Evolutionary conservation across 2,113 vertebrate genomes (phyloP), one percentile per base, ranked within the genome.

Genomic region (Entomyzon cyanotis): DNA sequence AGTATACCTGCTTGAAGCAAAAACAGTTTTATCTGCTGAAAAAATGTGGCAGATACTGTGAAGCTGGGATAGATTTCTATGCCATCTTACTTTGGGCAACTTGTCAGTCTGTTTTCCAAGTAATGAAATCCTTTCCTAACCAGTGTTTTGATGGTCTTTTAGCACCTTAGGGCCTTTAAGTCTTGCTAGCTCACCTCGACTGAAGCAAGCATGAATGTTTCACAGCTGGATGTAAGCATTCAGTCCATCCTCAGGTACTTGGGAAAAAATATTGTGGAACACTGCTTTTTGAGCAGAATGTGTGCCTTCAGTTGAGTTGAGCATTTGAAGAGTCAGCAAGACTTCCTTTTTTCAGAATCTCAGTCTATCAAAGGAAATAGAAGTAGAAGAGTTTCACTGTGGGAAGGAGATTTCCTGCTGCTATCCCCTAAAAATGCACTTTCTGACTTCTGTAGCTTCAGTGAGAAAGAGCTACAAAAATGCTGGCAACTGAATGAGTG

Each of bases 331-430:
- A 94, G 46, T 64, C 46, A 55, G 46, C 5, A 17, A 84, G 78
- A 59, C 47, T 69, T 77, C 47, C 49, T 70, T 93, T 76, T 59
- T 83, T 39, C 53, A 80, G 41, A 69, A 42, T 70, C 46, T 78
- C 11, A 50, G 44, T 62, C 58, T 69, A 12, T 87, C 90, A 94
- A 70, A 80, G 25, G 83, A 49, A 80, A 73, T 27, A 58, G 53
- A 71, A 42, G 59, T 33, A 52, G 58, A 75, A 44, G 59, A 62
- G 24, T 44, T 82, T 85, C 86, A 79, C 79, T 50, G 68, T 75
- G 47, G 84, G 89, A 91, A 78, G 39, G 67, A 89, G 53, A 27
- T 92, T 67, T 93, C 87, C 67, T 63, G 41, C 84, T 95, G 88
- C 20, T 92, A 58, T 74, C 52, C n/a, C 49, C 62, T 92, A 71